Evolutionary conservation across 2,888 invertebrate species (phyloP), one percentile per base, ranked within the genome.

Genomic region (Agriopis aurantiaria): DNA sequence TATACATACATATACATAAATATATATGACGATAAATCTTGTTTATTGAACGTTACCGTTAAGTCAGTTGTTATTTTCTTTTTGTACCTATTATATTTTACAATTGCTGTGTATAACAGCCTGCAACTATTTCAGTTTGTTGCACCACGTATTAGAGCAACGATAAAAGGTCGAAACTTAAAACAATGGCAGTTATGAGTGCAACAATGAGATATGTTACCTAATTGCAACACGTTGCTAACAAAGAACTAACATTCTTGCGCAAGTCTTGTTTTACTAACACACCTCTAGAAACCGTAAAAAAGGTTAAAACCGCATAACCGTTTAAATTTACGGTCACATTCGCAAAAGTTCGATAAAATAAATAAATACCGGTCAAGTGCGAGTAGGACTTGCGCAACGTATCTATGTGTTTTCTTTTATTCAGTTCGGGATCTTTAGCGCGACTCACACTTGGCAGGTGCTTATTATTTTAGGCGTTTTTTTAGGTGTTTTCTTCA

Each of bases 161-260:
- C 49, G 56, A 69, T 68, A 64, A 48, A 55, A 63, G 48, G 53
- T 57, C 17, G 41, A 51, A 70, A 58, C 8, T 45, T 46, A 33
- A 64, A 66, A 75, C 76, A 75, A 75, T 76, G 64, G 69, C 11
- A 58, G 66, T 73, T 73, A 70, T 61, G 69, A 76, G 45, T 41
- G 68, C 51, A 62, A 70, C 58, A 60, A 62, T 71, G 72, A 56
- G 73, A 73, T 72, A 49, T 14, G 68, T 76, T 76, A 75, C 77
- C 73, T 70, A 73, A 77, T 69, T 72, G 69, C 68, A 63, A 70
- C 73, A 74, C 61, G 6, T 43, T 11, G 33, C 65, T 51, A 52
- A 65, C 64, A 49, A 56, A 56, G 64, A 64, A 23, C 17, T 49
- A 52, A 23, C 14, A 60, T 10, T 17, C 17, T 52, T 61, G 61